Conservation (phyloP, 2,888 invertebrate genomes). For the Ectemnius continuus region DNA sequence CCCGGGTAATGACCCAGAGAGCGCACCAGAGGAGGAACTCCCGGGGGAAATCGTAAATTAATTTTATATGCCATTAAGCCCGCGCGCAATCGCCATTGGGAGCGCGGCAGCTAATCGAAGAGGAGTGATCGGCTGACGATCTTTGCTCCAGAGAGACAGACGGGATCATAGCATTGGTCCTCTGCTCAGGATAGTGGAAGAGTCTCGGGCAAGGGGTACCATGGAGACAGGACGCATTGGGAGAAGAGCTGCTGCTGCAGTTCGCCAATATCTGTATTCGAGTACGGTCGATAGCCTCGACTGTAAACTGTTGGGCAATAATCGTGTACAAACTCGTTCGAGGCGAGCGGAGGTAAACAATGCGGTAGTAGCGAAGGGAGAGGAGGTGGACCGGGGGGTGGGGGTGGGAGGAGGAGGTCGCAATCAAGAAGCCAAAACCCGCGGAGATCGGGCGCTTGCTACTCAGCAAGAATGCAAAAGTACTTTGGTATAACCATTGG, state of each 20-base stretch:
- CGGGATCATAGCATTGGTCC: too few species aligned
- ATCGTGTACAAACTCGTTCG: slow-evolving; percentile 29
- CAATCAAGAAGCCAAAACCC: slow-evolving; percentile 39
- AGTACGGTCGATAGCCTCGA: slow-evolving; percentile 12
- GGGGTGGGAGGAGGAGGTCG: not conserved
- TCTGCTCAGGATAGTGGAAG: not conserved
- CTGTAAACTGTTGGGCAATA: slow-evolving; percentile 14
- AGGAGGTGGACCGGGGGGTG: too few species aligned
- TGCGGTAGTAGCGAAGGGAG: not conserved
- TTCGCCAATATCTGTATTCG: not conserved
- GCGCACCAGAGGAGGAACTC: not conserved
- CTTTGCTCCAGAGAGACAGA: too few species aligned
- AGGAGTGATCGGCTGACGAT: too few species aligned
- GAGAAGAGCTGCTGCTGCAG: not conserved
- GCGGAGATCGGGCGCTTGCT: slow-evolving; percentile 25
- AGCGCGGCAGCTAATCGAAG: not conserved
- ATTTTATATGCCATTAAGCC: slow-evolving; percentile 7
- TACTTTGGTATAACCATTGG: slow-evolving; percentile 34
- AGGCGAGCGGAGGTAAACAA: slow-evolving; percentile 9
- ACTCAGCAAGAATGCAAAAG: slow-evolving; percentile 21
- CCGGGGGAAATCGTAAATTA: slow-evolving; percentile 7
- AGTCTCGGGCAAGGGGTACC: not conserved
- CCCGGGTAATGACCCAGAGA: not conserved
- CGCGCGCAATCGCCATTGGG: not conserved
- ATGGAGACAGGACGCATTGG: not conserved